These are phyloP conservation scores for Alouatta caraya DNA, from an alignment of 2,797 vertebrate genomes.

Conservation along the genomic window DNA sequence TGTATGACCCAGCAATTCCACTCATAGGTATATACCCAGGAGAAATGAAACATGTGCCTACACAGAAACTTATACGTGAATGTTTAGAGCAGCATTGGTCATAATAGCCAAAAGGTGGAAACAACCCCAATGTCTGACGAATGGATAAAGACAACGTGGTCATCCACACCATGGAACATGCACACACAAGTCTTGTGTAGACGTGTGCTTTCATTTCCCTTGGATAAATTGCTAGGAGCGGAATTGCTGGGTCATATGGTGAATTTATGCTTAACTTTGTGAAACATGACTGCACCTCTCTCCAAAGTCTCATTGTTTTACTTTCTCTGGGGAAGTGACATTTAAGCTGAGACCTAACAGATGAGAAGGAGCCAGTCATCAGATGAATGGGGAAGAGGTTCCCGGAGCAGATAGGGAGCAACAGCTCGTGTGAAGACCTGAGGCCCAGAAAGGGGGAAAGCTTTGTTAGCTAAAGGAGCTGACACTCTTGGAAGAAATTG, in stretches of 20 bases:
- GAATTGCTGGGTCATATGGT: background rate
- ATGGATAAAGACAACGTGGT: too few species aligned
- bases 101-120: background rate
- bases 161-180: background rate
- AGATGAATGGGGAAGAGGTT: background rate
- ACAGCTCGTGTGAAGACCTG: rapidly evolving
- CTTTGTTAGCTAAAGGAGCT: background rate
- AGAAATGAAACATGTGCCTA: background rate
- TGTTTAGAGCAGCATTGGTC: background rate
- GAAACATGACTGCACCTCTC: background rate
- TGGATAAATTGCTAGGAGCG: background rate
- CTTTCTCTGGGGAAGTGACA: background rate
- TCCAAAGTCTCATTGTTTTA: background rate
- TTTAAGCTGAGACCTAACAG: background rate
- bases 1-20: background rate
- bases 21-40: background rate
- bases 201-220: background rate
- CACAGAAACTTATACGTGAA: background rate
- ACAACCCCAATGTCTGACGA: background rate
- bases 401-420: rapidly evolving
- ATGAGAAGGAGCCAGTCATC: background rate
- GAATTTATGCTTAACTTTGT: background rate
- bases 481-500: background rate
- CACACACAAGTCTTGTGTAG: background rate
- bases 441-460: rapidly evolving